These are phyloP conservation scores for Polyommatus icarus DNA, from an alignment of 2,888 invertebrate genomes.

Conservation along the genomic window DNA sequence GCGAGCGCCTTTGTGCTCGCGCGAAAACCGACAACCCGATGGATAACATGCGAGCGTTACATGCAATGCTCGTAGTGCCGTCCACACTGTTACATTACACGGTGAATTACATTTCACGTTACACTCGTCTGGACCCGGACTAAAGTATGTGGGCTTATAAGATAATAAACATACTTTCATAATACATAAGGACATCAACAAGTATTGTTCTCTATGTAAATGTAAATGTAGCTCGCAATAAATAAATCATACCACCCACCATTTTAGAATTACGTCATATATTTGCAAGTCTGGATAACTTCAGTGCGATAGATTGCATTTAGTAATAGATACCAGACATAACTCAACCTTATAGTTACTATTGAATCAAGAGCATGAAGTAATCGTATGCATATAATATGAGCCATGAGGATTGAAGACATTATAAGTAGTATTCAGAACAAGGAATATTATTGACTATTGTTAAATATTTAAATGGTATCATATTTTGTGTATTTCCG, in stretches of 20 bases:
- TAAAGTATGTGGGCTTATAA: no score
- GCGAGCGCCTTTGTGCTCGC: no score
- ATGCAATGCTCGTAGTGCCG: no score
- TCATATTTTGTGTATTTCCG: neutral
- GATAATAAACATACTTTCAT: neutral
- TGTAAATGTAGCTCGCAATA: neutral
- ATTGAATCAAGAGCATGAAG: neutral
- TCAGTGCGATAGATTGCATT: neutral
- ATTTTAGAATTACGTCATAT: neutral
- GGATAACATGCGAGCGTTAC: no score
- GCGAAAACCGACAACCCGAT: no score
- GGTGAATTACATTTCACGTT: no score
- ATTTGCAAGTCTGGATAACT: constrained; percentile 12
- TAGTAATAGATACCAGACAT: neutral
- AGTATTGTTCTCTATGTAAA: neutral
- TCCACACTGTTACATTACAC: no score
- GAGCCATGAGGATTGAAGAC: no score
- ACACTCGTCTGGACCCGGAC: no score
- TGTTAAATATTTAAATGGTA: neutral
- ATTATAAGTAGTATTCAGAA: no score
- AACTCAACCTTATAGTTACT: neutral
- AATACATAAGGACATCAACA: neutral
- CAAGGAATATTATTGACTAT: neutral
- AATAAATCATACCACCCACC: constrained; percentile 5
- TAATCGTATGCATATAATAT: neutral